These are phyloP conservation scores for Silurus asotus DNA, from an alignment of 2,113 vertebrate genomes.

Conservation along the genomic window DNA sequence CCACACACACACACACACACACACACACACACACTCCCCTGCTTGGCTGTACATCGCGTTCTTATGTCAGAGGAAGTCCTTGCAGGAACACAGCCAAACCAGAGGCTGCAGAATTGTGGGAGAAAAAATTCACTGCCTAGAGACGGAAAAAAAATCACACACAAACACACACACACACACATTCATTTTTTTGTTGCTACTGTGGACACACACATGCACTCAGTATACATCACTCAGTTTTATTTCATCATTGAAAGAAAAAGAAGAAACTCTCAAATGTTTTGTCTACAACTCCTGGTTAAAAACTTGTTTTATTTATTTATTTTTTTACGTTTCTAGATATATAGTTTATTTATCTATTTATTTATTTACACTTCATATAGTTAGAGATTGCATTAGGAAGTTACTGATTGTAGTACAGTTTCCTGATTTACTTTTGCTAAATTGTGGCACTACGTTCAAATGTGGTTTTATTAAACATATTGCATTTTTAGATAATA, in stretches of 20 bases:
- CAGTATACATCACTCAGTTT: not conserved
- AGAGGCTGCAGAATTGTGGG: conserved; percentile 16
- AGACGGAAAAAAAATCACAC: not conserved
- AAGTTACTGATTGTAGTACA: not conserved
- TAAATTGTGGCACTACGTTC: not conserved
- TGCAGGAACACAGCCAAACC: conserved; percentile 41
- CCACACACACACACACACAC: not conserved
- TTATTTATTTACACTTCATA: too few relatives aligned
- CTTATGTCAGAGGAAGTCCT: conserved; percentile 38
- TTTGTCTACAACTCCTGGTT: not conserved
- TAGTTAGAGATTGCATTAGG: too few relatives aligned
- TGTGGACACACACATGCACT: not conserved
- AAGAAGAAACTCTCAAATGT: not conserved
- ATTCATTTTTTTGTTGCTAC: not conserved
- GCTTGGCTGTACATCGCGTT: conserved; percentile 38
- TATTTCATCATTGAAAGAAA: not conserved
- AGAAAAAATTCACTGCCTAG: conserved; percentile 15
- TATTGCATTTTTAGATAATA: not conserved
- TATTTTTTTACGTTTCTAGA: too few relatives aligned
- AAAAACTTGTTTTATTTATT: not conserved
- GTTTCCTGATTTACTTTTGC: not conserved
- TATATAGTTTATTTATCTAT: too few relatives aligned
- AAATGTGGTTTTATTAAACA: not conserved
- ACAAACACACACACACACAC: conserved; percentile 1
- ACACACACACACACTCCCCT: conserved; percentile 11